Conservation (phyloP, 2,797 vertebrate genomes). For the Hemibagrus guttatus region DNA sequence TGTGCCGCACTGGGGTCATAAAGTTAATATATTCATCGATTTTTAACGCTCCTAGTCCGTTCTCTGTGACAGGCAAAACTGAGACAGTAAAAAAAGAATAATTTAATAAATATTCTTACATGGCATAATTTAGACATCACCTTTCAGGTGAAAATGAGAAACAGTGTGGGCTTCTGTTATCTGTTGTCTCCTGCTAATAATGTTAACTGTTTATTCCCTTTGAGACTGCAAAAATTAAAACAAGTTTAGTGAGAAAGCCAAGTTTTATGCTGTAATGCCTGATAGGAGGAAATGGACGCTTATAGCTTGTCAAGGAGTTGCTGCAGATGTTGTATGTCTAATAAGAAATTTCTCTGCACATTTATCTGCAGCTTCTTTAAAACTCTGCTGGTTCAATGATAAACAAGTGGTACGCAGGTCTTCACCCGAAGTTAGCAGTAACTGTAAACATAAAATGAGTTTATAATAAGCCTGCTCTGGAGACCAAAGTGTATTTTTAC, state of each 20-base stretch:
- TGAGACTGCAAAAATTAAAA: not conserved
- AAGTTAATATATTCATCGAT: conserved; percentile 80
- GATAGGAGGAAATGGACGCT: not conserved
- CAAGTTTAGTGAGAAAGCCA: not conserved
- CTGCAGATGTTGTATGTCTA: not conserved
- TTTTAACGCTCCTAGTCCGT: conserved; percentile 24
- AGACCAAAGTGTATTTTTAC: conserved; percentile 2
- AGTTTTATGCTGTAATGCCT: not conserved
- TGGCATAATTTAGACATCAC: not conserved
- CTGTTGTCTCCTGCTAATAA: not conserved
- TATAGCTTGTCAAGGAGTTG: not conserved
- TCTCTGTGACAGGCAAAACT: conserved; percentile 32
- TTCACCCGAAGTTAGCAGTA: not conserved
- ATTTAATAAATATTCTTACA: not conserved
- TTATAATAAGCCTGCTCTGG: not conserved
- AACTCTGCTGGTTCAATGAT: not conserved
- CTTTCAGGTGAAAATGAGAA: not conserved
- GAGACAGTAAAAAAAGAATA: not conserved
- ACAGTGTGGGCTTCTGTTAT: not conserved
- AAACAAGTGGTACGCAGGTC: not conserved
- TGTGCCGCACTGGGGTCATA: conserved; percentile 81
- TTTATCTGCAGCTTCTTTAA: not conserved
- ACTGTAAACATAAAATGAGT: not conserved
- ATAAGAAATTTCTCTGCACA: not conserved
- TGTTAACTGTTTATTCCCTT: not conserved